Evolutionary conservation across 2,113 vertebrate genomes (phyloP), one percentile per base, ranked within the genome.

Genomic region (Catharus bicknelli): DNA sequence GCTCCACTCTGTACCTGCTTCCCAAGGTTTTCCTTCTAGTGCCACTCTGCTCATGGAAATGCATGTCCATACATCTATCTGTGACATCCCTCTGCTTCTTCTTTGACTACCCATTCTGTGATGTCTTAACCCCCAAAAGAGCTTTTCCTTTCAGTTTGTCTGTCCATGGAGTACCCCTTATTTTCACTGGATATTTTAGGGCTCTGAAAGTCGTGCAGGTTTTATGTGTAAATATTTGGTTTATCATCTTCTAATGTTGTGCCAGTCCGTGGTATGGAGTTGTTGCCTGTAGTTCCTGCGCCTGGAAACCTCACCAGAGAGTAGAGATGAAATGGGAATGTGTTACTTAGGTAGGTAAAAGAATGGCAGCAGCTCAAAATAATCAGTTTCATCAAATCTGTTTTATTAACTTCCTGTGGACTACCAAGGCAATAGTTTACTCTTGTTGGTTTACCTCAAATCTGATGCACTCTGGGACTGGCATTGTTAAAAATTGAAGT

Each of bases 31-130:
- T 90, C 4, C 10, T 72, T 74, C 21, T 25, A 1, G 7, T 38
- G 32, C 42, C 0, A 1, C 40, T 42, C 9, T 79, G 36, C 10
- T 2, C 2, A 29, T 88, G 59, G 59, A 88, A 69, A 14, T 57
- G 45, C 21, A 45, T 54, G 45, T 77, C n/a, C 15, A n/a, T 16
- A 2, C 0, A 1, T 57, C 58, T n/a, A 11, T 53, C 22, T 1
- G 0, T 68, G 73, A 23, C 26, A 48, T 32, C 17, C 18, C 34
- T 87, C 20, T 57, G 30, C 64, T 51, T 50, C 2, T 4, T 76
- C 78, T 78, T 61, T 62, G 47, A 26, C 27, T 77, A 2, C 58
- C 82, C 10, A 3, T 10, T 61, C 19, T 42, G 11, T 55, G 11
- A 34, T 50, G 8, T 21, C 7, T 67, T 78, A 50, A 30, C 18